phyloP scores from a whole-genome alignment of 2,113 vertebrate species.

The Pseudonaja textilis region DNA sequence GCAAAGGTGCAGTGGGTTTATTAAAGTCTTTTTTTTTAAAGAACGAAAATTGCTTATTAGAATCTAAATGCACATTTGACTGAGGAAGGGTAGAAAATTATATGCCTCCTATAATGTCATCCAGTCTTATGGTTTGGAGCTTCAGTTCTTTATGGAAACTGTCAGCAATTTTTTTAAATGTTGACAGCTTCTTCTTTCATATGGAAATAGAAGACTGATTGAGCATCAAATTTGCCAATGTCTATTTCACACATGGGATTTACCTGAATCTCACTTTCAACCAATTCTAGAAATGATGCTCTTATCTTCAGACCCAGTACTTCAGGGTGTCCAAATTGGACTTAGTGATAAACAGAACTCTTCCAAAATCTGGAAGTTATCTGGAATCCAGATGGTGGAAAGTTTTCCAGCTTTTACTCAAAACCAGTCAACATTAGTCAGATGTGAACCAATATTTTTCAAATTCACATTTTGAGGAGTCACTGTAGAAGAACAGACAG shows the following conservation, averaged over 20 bases:
- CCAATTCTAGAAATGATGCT: background rate
- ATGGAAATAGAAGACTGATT: slow-evolving; percentile 13
- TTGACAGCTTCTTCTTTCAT: slow-evolving; percentile 17
- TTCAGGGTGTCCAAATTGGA: background rate
- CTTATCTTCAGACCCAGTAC: background rate
- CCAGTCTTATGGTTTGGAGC: background rate
- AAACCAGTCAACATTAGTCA: background rate
- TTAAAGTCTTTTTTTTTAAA: background rate
- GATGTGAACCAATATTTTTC: background rate
- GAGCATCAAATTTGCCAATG: background rate
- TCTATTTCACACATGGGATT: background rate
- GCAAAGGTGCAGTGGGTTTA: background rate
- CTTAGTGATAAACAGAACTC: background rate
- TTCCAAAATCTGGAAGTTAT: background rate
- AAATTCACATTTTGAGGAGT: background rate
- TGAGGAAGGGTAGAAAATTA: background rate
- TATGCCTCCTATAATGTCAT: background rate
- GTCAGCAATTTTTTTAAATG: background rate
- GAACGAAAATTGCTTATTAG: background rate
- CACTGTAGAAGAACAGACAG: background rate
- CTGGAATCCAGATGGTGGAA: background rate
- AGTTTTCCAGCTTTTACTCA: background rate
- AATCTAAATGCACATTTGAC: background rate
- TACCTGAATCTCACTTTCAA: background rate
- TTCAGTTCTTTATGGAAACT: slow-evolving; percentile 6